Evolutionary conservation across 2,797 vertebrate species (phyloP), one percentile per base, ranked within the genome.

Genomic region (Pogonophryne albipinna): DNA sequence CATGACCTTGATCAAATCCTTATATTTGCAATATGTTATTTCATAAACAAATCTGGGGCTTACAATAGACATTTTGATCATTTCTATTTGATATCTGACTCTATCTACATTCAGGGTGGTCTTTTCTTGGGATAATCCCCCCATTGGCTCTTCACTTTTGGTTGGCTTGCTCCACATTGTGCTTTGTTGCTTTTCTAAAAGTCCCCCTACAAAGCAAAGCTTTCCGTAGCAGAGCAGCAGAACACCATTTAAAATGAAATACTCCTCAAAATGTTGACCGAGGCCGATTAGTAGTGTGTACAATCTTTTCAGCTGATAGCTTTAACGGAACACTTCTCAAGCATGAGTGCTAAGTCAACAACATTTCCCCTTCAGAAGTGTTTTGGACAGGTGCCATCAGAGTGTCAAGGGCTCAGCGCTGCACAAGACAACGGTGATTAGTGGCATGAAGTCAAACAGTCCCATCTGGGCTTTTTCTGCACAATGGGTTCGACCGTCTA

Each of bases 401-500:
- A 49, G 61, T 56, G 71, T 85, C 61, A 58, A 74, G 67, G 60
- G 70, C 76, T 74, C 58, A 10, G 63, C 12, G 53, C 57, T 58
- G 67, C 63, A 68, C 60, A 53, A 62, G 76, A 86, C 67, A 69
- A 74, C 75, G 58, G 69, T 64, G 74, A 88, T 88, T 79, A 83
- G 72, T 75, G 66, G 71, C 56, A 57, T 74, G 19, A 85, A 85
- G 77, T 85, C 68, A 81, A 78, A 76, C 65, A 38, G 27, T 74
- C 41, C 68, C 59, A 73, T 78, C 75, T 77, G 74, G n/a, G 60
- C 2, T 2, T 46, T 60, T 66, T 66, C 46, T 47, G 47, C 42
- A 17, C 58, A 64, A 59, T 62, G 53, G 44, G 0, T 46, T 66
- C 31, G 15, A 13, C 67, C 16, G 56, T 23, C 44, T 53, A n/a